phyloP scores from a whole-genome alignment of 2,113 vertebrate genomes.

The Crotalus viridis region DNA sequence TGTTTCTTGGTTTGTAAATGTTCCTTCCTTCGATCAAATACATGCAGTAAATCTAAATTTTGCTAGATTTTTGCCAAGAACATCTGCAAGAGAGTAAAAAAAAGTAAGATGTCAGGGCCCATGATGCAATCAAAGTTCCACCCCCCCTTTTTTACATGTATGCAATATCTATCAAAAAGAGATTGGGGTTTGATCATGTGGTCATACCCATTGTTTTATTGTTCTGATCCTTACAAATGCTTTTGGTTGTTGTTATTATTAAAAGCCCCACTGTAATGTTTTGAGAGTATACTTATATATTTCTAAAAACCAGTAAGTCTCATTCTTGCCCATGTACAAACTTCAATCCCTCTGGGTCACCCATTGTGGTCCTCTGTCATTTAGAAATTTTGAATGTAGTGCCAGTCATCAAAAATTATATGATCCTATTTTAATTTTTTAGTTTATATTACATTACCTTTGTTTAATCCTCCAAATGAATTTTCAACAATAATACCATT shows the following conservation, averaged over 20 bases:
- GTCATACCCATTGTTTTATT: neutral
- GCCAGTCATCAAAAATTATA: neutral
- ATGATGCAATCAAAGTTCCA: neutral
- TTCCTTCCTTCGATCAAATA: neutral
- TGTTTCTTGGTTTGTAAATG: neutral
- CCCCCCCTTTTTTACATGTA: neutral
- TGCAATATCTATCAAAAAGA: neutral
- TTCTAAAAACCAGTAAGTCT: neutral
- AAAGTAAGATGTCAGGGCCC: neutral
- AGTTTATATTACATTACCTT: neutral
- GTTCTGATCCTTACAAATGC: neutral
- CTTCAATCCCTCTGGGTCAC: neutral
- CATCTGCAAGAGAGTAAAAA: neutral
- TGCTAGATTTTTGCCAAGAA: neutral
- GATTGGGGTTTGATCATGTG: neutral
- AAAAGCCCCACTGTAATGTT: neutral
- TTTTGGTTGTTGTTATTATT: neutral
- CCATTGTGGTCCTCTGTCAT: neutral
- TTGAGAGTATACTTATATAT: neutral
- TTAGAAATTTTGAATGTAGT: neutral
- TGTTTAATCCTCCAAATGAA: neutral
- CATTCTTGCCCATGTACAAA: neutral
- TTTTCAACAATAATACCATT: neutral
- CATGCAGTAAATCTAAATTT: neutral
- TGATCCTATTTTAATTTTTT: neutral